Conservation (phyloP, 2,797 vertebrate species). For the Lacerta agilis region DNA sequence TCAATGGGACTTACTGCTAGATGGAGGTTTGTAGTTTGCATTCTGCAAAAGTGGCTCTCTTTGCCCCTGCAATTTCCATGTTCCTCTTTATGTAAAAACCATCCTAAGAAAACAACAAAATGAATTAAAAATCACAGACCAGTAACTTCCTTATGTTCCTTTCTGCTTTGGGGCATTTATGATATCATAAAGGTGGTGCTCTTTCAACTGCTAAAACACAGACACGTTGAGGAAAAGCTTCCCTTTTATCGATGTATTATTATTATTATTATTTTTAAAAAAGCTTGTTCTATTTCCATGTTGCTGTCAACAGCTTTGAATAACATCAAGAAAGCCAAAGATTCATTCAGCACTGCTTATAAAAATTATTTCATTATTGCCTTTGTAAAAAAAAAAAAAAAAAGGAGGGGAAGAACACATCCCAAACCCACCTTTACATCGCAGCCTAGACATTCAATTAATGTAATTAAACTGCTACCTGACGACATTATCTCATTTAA, state of each 20-base stretch:
- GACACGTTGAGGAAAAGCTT: background rate
- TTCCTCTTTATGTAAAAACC: background rate
- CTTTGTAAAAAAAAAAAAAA: constrained; percentile 60
- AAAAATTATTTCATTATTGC: constrained; percentile 74
- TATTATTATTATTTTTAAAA: constrained; percentile 26
- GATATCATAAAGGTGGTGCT: background rate
- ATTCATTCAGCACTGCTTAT: constrained; percentile 71
- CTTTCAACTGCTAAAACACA: background rate
- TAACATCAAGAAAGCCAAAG: constrained; percentile 65
- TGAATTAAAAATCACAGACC: background rate
- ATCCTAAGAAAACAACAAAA: background rate
- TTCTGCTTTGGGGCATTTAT: background rate
- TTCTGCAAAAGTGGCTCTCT: background rate
- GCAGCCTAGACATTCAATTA: constrained; percentile 80
- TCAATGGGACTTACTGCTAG: background rate
- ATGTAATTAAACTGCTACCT: constrained; percentile 84
- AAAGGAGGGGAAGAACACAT: background rate
- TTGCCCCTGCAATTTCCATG: background rate
- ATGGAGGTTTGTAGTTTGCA: background rate
- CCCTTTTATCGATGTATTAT: background rate
- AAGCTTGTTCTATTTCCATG: constrained; percentile 32
- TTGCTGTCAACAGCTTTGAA: constrained; percentile 64
- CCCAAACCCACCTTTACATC: constrained; percentile 60
- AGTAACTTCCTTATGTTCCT: background rate
- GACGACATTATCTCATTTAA: constrained; percentile 81